These are phyloP conservation scores for Sebastes trivittatus DNA, from an alignment of 2,797 vertebrate genomes.

Conservation along the genomic window DNA sequence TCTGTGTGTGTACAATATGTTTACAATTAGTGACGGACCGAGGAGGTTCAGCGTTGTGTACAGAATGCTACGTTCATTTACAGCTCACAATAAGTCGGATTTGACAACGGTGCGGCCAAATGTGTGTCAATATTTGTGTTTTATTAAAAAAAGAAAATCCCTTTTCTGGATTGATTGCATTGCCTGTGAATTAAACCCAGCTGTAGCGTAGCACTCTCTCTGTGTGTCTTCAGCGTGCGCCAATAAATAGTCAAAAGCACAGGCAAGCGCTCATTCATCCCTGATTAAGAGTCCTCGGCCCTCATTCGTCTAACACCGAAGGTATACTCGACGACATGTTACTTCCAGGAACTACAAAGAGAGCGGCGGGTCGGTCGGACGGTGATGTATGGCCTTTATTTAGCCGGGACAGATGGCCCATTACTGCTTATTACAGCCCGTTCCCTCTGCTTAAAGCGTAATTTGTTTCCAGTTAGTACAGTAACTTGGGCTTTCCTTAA, in stretches of 20 bases:
- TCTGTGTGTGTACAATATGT: constrained; percentile 17
- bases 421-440: constrained; percentile 65
- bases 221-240: constrained; percentile 29
- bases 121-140: constrained; percentile 49
- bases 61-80: neutral
- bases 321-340: constrained; percentile 59
- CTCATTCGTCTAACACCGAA: constrained; percentile 50
- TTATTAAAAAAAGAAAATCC: constrained; percentile 18
- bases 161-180: constrained; percentile 45
- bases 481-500: constrained; percentile 45
- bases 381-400: constrained; percentile 69
- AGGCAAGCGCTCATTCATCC: constrained; percentile 20
- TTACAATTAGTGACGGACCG: constrained; percentile 23
- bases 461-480: constrained; percentile 64
- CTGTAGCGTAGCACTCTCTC: constrained; percentile 30
- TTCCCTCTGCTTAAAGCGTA: constrained; percentile 48
- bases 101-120: constrained; percentile 29
- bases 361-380: constrained; percentile 5
- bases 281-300: constrained; percentile 53
- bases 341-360: constrained; percentile 68
- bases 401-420: constrained; percentile 64
- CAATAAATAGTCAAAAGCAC: constrained; percentile 38
- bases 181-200: constrained; percentile 52
- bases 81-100: constrained; percentile 8
- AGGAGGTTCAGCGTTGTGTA: neutral